phyloP scores from a whole-genome alignment of 2,888 invertebrate species.

The Platynereis dumerilii region DNA sequence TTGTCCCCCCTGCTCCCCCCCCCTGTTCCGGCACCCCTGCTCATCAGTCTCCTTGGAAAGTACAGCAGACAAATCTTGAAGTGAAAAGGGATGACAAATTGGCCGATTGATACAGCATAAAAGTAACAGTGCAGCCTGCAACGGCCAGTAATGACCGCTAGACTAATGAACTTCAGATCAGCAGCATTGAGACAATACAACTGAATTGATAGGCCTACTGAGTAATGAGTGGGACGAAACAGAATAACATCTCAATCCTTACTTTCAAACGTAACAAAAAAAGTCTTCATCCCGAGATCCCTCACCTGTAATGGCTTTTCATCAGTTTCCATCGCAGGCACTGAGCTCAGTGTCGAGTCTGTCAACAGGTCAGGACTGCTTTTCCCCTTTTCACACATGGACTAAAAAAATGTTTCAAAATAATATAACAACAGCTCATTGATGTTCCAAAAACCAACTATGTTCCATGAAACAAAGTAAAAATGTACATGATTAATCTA shows the following conservation, averaged over 20 bases:
- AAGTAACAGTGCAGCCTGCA: no score
- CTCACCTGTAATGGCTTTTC: conserved; percentile 4
- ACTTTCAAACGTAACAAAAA: background rate
- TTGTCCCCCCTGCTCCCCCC: no score
- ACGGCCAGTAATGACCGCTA: no score
- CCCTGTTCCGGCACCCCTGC: no score
- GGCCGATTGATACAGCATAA: no score
- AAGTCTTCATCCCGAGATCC: background rate
- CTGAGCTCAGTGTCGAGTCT: conserved; percentile 87
- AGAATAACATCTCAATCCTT: no score
- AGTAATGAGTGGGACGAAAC: no score
- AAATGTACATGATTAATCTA: background rate
- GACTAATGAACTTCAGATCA: no score
- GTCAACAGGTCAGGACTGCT: conserved; percentile 91
- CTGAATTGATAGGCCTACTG: no score
- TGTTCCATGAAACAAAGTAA: background rate
- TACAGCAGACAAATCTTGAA: no score
- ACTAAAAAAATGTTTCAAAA: conserved; percentile 8
- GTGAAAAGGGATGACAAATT: no score
- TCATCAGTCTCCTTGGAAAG: conserved; percentile 1
- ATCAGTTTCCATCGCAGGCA: conserved; percentile 55
- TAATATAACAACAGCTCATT: conserved; percentile 1
- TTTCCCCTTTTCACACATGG: conserved; percentile 77
- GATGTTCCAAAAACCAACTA: background rate
- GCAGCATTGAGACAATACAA: no score